Conservation (phyloP, 2,888 invertebrate genomes). For the Heliconius ethilla region DNA sequence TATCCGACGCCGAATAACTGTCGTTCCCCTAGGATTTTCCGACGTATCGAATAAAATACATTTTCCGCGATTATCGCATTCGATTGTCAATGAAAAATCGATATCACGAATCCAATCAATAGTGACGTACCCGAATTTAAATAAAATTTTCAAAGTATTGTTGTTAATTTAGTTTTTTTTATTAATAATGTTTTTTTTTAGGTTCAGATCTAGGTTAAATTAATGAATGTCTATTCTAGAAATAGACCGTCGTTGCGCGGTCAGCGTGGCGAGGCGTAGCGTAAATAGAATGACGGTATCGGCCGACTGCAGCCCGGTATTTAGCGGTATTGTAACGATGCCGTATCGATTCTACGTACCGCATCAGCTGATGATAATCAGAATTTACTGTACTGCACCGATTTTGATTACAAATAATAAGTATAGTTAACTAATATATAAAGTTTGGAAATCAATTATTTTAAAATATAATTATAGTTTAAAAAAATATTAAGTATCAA, state of each 20-base stretch:
- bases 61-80: conserved; percentile 61
- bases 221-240: conserved; percentile 62
- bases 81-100: conserved; percentile 35
- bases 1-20: conserved; percentile 79
- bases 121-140: conserved; percentile 3
- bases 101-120: conserved; percentile 17
- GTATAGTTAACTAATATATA: neutral
- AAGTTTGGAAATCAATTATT: neutral
- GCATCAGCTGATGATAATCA: conserved; percentile 11
- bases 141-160: neutral
- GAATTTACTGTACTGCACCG: neutral
- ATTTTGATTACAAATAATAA: neutral
- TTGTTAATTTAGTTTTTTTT: conserved; percentile 31
- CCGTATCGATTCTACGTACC: conserved; percentile 31
- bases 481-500: neutral
- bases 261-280: conserved; percentile 66
- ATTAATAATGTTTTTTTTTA: conserved; percentile 51
- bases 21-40: conserved; percentile 77
- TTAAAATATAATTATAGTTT: neutral
- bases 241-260: conserved; percentile 61
- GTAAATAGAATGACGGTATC: conserved; percentile 64
- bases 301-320: conserved; percentile 47
- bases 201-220: conserved; percentile 66
- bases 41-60: conserved; percentile 56
- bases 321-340: conserved; percentile 41